A percentile compares a stretch with the other conserved stretches of the same genome.
Evolutionary conservation across 2,888 invertebrate genomes (phyloP).

Genomic region (Perdita meconis): DNA sequence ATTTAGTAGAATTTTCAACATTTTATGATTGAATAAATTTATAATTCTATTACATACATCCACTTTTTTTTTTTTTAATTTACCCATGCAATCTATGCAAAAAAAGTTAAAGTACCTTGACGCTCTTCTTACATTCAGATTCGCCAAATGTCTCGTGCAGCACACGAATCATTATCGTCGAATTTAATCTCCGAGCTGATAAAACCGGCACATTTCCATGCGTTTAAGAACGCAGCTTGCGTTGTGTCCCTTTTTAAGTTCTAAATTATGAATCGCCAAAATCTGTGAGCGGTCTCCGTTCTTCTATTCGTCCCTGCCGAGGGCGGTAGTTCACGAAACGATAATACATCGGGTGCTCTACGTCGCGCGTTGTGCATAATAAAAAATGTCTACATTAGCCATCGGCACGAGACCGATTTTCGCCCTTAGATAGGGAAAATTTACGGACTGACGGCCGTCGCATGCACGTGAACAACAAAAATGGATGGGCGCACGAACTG

Average conservation of each 20-base stretch:
- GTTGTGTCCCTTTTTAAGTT: slow-evolving; percentile 38
- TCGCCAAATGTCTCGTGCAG: not conserved
- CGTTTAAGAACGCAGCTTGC: too few relatives aligned
- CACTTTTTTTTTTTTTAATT: too few relatives aligned
- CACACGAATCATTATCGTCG: slow-evolving; percentile 19
- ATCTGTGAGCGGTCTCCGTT: slow-evolving; percentile 28
- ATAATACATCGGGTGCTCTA: slow-evolving; percentile 15
- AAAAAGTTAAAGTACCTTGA: too few relatives aligned
- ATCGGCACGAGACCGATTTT: slow-evolving; percentile 54
- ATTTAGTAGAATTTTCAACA: too few relatives aligned
- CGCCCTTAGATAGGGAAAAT: slow-evolving; percentile 48
- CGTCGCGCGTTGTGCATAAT: slow-evolving; percentile 35
- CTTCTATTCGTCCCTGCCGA: not conserved
- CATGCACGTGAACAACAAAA: slow-evolving; percentile 41
- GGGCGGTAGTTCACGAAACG: slow-evolving; percentile 36
- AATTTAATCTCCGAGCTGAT: slow-evolving; percentile 25
- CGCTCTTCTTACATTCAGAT: slow-evolving; percentile 1
- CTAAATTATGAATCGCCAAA: slow-evolving; percentile 55
- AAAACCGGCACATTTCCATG: slow-evolving; percentile 39
- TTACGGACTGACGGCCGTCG: slow-evolving; percentile 42
- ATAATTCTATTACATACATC: too few relatives aligned
- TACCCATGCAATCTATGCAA: too few relatives aligned
- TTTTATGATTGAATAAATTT: too few relatives aligned
- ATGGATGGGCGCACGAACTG: slow-evolving; percentile 5
- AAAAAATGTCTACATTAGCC: slow-evolving; percentile 50